These are phyloP conservation scores for Cryptotermes secundus DNA, from an alignment of 1,140 invertebrate genomes.

Conservation along the genomic window DNA sequence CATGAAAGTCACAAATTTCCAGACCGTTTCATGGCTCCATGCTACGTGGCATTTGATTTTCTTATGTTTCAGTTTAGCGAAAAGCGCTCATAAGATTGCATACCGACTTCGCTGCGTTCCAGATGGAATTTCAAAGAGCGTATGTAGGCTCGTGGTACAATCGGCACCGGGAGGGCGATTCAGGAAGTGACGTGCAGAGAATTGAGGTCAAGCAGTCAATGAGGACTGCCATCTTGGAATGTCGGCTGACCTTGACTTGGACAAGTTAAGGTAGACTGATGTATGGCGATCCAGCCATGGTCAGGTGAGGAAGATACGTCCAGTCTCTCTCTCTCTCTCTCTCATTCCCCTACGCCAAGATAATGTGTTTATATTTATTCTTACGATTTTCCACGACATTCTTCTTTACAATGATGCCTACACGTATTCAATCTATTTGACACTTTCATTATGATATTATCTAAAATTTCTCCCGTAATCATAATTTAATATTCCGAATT, in stretches of 20 bases:
- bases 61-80: no score
- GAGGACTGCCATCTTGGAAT: constrained; percentile 10
- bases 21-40: no score
- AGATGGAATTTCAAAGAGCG: background rate
- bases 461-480: no score
- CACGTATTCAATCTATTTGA: no score
- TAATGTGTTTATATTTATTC: background rate
- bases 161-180: background rate
- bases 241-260: constrained; percentile 12
- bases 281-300: constrained; percentile 2
- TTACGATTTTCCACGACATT: background rate
- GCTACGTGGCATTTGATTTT: no score
- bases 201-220: constrained; percentile 7
- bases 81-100: background rate
- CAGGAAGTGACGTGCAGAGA: constrained; percentile 9
- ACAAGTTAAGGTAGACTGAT: constrained; percentile 11
- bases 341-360: background rate
- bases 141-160: background rate
- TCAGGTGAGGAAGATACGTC: background rate
- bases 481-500: no score
- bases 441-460: no score
- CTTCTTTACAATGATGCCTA: no score
- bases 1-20: no score
- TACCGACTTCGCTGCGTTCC: background rate
- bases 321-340: background rate